A percentile compares a stretch with the other conserved stretches of the same genome.
Evolutionary conservation across 2,888 invertebrate genomes (phyloP).

Genomic region (Germaria angustata): DNA sequence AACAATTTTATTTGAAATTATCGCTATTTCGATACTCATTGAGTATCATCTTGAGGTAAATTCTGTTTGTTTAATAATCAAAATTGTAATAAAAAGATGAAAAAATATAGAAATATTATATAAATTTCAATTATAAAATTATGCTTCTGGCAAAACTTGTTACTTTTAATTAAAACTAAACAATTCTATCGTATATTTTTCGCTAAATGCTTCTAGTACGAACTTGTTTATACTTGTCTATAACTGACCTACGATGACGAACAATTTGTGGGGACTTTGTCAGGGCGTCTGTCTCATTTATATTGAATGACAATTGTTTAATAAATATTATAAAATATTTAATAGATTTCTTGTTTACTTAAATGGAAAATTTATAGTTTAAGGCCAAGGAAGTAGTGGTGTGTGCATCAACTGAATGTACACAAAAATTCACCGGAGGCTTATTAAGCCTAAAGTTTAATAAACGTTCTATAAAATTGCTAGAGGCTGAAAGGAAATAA

Average conservation of each 20-base stretch:
- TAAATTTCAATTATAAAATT: neutral
- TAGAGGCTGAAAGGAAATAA: no score
- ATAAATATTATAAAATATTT: neutral
- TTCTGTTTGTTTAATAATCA: no score
- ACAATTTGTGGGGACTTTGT: conserved; percentile 1
- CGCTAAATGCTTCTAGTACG: neutral
- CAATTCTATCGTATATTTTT: neutral
- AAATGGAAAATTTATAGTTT: neutral
- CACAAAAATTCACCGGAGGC: no score
- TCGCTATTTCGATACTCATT: no score
- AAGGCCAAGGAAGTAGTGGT: no score
- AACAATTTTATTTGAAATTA: no score
- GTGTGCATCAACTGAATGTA: no score
- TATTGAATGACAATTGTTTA: conserved; percentile 4
- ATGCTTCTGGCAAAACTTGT: conserved; percentile 2
- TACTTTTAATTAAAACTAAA: conserved; percentile 17
- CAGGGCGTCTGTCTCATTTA: neutral
- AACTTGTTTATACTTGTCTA: neutral
- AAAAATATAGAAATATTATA: no score
- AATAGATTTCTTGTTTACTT: neutral
- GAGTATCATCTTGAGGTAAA: no score
- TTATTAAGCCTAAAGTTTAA: no score
- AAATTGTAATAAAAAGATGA: no score
- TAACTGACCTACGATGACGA: conserved; percentile 29
- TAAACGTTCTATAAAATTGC: no score